Conservation (phyloP, 2,113 vertebrate genomes). For the Nycticorax nycticorax region DNA sequence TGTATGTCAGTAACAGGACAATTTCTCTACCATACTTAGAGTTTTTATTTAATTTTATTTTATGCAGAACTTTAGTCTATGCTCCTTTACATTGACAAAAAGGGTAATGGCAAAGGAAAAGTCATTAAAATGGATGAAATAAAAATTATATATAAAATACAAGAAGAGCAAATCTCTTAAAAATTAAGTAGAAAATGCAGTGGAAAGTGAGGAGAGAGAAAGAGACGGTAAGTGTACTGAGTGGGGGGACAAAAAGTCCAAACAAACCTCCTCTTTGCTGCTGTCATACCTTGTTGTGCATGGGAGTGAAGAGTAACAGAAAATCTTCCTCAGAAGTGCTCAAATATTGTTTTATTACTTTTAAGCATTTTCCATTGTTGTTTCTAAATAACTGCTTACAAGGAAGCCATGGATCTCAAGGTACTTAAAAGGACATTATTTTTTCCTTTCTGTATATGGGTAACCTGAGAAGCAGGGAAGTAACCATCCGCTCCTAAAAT, state of each 20-base stretch:
- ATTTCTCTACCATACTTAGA: accelerated
- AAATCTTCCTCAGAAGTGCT: not conserved
- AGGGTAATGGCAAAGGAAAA: not conserved
- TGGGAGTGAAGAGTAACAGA: not conserved
- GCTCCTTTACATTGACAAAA: not conserved
- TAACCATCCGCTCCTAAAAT: not conserved
- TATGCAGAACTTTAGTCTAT: not conserved
- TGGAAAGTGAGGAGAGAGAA: not conserved
- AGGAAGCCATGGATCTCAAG: not conserved
- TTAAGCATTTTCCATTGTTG: not conserved
- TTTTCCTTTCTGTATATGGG: not conserved
- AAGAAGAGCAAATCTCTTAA: not conserved
- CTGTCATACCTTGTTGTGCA: not conserved
- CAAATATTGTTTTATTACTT: not conserved
- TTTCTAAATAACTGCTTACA: not conserved
- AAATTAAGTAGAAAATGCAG: not conserved
- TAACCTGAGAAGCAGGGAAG: not conserved
- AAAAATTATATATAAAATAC: not conserved
- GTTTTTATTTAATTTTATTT: not conserved
- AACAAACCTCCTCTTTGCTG: not conserved
- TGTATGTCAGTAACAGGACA: not conserved
- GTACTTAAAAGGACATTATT: not conserved
- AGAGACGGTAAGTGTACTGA: not conserved
- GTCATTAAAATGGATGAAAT: not conserved
- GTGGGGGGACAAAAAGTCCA: accelerated